Evolutionary conservation across 2,797 vertebrate species (phyloP).

Genomic region (Intellagama lesueurii): DNA sequence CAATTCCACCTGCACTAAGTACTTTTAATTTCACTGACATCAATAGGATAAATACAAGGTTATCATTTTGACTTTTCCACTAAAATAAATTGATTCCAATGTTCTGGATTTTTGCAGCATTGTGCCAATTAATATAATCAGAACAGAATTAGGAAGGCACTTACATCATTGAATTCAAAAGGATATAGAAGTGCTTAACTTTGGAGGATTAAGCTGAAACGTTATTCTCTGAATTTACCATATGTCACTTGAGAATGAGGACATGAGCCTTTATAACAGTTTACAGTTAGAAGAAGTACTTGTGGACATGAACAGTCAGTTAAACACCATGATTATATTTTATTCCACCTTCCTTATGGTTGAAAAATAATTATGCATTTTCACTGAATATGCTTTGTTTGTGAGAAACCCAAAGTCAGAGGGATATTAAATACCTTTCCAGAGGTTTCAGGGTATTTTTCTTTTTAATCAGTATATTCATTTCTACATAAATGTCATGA

Average conservation of each 20-base stretch:
- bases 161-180: not conserved
- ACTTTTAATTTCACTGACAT: not conserved
- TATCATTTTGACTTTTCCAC: not conserved
- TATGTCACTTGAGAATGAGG: not conserved
- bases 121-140: not conserved
- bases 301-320: not conserved
- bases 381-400: conserved; percentile 42
- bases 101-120: not conserved
- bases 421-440: conserved; percentile 33
- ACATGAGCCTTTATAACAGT: not conserved
- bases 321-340: conserved; percentile 29
- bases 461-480: conserved; percentile 43
- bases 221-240: not conserved
- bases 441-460: conserved; percentile 23
- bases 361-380: conserved; percentile 43
- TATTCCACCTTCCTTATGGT: conserved; percentile 31
- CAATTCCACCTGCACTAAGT: not conserved
- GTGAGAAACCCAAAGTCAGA: conserved; percentile 45
- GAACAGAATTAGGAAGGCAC: not conserved
- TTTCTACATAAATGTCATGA: not conserved
- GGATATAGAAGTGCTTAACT: not conserved
- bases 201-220: not conserved
- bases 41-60: not conserved
- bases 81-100: not conserved
- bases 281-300: conserved; percentile 36